Evolutionary conservation across 2,888 invertebrate genomes (phyloP).

Genomic region (Hypselothyrea guttata): DNA sequence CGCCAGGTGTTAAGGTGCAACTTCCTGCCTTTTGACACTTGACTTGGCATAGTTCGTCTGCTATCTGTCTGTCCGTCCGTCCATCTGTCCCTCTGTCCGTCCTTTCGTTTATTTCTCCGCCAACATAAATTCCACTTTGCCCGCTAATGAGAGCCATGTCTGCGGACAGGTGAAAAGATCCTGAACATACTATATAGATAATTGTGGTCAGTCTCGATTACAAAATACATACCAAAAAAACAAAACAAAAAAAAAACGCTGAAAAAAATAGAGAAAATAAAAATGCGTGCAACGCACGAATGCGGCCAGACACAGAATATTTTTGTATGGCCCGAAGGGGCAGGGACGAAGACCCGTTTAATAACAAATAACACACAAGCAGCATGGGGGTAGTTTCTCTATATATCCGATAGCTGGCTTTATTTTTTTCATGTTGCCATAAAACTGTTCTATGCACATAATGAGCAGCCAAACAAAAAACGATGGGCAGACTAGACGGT

Average conservation of each 20-base stretch:
- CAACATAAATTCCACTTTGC: constrained; percentile 12
- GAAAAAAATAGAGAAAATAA: too few species aligned
- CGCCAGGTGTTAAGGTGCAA: constrained; percentile 44
- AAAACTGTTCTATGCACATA: constrained; percentile 51
- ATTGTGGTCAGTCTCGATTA: constrained; percentile 73
- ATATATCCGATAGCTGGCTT: constrained; percentile 18
- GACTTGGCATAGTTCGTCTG: constrained; percentile 9
- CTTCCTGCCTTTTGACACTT: constrained; percentile 48
- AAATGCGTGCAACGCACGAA: constrained; percentile 44
- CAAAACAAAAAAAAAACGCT: too few species aligned
- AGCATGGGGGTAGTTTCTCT: constrained; percentile 58
- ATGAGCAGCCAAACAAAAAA: constrained; percentile 69
- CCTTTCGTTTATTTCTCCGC: background rate
- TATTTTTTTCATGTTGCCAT: constrained; percentile 26
- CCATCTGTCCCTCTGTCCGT: background rate
- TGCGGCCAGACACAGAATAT: constrained; percentile 45
- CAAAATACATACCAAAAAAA: constrained; percentile 28
- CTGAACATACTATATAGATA: constrained; percentile 18
- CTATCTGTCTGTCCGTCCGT: background rate
- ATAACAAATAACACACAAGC: constrained; percentile 51
- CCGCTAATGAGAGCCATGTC: constrained; percentile 58
- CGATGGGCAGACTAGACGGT: constrained; percentile 25
- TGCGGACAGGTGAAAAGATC: constrained; percentile 49
- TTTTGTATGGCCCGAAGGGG: background rate
- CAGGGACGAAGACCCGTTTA: constrained; percentile 42